Evolutionary conservation across 2,888 invertebrate genomes (phyloP).

Genomic region (Ormyrus pomaceus): DNA sequence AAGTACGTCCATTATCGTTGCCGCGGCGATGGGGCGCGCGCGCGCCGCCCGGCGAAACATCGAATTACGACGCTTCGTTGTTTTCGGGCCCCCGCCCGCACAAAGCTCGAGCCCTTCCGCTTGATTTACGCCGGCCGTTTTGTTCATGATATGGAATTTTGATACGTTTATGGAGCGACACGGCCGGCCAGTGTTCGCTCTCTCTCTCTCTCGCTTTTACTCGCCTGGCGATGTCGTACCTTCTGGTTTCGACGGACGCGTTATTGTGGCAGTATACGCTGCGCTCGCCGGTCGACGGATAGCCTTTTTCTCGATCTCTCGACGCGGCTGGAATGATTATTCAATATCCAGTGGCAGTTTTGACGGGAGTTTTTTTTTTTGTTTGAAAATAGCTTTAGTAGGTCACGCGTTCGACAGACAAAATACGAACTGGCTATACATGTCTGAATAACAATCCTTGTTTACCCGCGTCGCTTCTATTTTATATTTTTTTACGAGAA

Average conservation of each 20-base stretch:
- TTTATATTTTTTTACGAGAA: not conserved
- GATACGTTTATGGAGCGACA: constrained; percentile 48
- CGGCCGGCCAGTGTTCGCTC: not conserved
- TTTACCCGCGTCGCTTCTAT: constrained; percentile 19
- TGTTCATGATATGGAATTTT: constrained; percentile 52
- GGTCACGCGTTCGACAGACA: constrained; percentile 31
- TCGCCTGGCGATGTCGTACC: constrained; percentile 14
- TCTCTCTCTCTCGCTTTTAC: not conserved
- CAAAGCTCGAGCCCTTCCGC: constrained; percentile 25
- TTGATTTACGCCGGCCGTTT: constrained; percentile 52
- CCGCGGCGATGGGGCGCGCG: constrained; percentile 2
- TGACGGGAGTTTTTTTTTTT: constrained; percentile 18
- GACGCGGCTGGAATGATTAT: constrained; percentile 22
- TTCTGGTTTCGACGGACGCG: constrained; percentile 49
- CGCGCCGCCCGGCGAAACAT: constrained; percentile 53
- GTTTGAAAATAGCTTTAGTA: constrained; percentile 12
- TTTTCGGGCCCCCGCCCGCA: constrained; percentile 10
- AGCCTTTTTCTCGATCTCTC: not conserved
- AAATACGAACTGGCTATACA: no score
- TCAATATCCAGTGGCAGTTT: constrained; percentile 37
- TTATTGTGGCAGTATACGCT: constrained; percentile 10
- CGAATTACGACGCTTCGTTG: constrained; percentile 54
- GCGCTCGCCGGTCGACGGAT: not conserved
- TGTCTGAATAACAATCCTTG: not conserved
- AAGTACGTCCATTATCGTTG: constrained; percentile 48